Evolutionary conservation across 1,140 invertebrate genomes (phyloP).

Genomic region (Cydia splendana): DNA sequence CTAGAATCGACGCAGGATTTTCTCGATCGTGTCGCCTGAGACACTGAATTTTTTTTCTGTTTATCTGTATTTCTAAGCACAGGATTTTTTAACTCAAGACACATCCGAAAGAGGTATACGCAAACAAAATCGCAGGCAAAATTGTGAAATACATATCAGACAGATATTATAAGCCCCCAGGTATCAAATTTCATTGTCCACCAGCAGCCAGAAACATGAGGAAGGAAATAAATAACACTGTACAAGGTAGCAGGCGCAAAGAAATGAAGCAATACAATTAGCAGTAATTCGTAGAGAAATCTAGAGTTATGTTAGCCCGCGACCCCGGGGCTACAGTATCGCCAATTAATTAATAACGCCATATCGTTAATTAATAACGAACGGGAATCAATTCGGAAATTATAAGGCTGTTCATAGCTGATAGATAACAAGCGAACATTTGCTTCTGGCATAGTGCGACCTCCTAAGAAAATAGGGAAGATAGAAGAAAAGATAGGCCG

Average conservation of each 20-base stretch:
- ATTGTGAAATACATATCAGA: not conserved
- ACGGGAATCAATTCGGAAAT: not conserved
- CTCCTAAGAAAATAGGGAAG: too few relatives aligned
- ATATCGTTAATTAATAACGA: not conserved
- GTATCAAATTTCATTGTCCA: not conserved
- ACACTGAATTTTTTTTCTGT: too few relatives aligned
- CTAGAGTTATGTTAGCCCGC: not conserved
- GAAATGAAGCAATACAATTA: conserved; percentile 3
- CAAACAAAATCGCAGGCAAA: not conserved
- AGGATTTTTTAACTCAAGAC: too few relatives aligned
- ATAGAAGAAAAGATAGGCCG: too few relatives aligned
- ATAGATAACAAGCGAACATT: not conserved
- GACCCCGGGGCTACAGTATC: conserved; percentile 1
- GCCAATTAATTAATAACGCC: not conserved
- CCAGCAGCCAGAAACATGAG: not conserved
- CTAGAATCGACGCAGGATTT: too few relatives aligned
- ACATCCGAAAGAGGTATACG: not conserved
- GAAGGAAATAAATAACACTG: not conserved
- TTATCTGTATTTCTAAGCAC: too few relatives aligned
- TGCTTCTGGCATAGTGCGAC: not conserved
- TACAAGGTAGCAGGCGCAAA: not conserved
- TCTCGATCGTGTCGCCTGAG: too few relatives aligned
- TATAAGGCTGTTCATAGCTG: not conserved
- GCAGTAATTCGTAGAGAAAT: conserved; percentile 2
- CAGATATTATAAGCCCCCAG: too few relatives aligned